Base-by-base conservation (phyloP, 2,888 invertebrate genomes). In the Oligia strigilis region DNA sequence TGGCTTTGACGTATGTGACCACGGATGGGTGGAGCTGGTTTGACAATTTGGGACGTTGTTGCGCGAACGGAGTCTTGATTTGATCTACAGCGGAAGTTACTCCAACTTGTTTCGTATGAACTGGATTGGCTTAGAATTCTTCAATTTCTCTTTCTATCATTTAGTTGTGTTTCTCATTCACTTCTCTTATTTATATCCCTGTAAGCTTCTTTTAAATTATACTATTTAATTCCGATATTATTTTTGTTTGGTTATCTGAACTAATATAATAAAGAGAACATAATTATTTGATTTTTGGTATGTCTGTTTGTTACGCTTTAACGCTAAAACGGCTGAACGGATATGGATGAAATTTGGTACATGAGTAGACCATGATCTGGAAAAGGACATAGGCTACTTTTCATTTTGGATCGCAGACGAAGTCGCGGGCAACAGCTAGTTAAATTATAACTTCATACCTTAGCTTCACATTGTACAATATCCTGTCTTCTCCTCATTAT, bases 1-100 rank as follows among this genome's bases (percentile, higher is more conserved):
- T 55, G 40, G 19, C 8, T 75, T 71, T 75, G 65, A 83, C 29
- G 67, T 69, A 55, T 74, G 40, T 29, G n/a, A 23, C 3, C 29
- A 60, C n/a, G 46, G 66, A 71, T 73, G 40, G 65, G 69, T 13
- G 55, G 17, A 14, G 19, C 49, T 55, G 67, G 60, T 62, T 62
- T 13, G 5, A 60, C 65, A 78, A 71, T 64, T 64, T 84, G 36
- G 72, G 49, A 69, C 58, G 43, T 64, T 14, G 17, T 29, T 29
- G 29, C 29, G 23, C 36, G 14, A 82, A 19, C 49, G 23, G 23
- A 8, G 6, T 69, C 9, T 58, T 76, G 6, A 13, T 19, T 62
- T 52, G 29, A 40, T 72, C 17, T 29, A 49, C 19, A 13, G 13
- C 9, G n/a, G 69, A 82, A 69, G 36, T 60, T 55, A 43, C 55